These are phyloP conservation scores for Cygnus atratus DNA, from an alignment of 2,113 vertebrate genomes.

Conservation along the genomic window DNA sequence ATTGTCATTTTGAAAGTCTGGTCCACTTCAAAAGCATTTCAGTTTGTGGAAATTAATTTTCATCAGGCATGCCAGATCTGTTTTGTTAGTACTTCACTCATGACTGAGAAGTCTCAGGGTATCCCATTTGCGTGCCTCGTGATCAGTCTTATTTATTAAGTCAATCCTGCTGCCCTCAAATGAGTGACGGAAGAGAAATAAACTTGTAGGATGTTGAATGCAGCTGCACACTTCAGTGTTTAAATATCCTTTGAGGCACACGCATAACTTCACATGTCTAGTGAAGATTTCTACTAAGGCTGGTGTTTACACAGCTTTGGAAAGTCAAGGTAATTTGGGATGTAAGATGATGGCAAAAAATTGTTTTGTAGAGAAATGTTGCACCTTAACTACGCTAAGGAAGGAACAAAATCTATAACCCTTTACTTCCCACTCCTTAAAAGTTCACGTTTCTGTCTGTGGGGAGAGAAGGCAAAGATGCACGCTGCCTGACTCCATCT, in stretches of 20 bases:
- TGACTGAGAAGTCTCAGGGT: not conserved
- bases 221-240: rapidly evolving
- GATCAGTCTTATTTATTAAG: not conserved
- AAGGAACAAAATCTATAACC: not conserved
- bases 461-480: slow-evolving; percentile 9
- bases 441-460: not conserved
- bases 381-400: not conserved
- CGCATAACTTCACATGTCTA: rapidly evolving
- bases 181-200: not conserved
- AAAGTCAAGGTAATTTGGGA: not conserved
- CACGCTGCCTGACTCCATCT: not conserved
- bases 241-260: not conserved
- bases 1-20: not conserved
- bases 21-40: not conserved
- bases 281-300: not conserved
- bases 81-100: not conserved
- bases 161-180: not conserved
- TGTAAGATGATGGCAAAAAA: not conserved
- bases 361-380: not conserved
- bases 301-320: not conserved
- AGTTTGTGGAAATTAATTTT: not conserved
- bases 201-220: not conserved
- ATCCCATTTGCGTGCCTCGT: not conserved
- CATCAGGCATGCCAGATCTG: not conserved
- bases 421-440: not conserved